Percentiles rank a stretch among this genome's conserved stretches.
phyloP scores from a whole-genome alignment of 2,113 vertebrate genomes.

The Apistogramma diplotaenia region DNA sequence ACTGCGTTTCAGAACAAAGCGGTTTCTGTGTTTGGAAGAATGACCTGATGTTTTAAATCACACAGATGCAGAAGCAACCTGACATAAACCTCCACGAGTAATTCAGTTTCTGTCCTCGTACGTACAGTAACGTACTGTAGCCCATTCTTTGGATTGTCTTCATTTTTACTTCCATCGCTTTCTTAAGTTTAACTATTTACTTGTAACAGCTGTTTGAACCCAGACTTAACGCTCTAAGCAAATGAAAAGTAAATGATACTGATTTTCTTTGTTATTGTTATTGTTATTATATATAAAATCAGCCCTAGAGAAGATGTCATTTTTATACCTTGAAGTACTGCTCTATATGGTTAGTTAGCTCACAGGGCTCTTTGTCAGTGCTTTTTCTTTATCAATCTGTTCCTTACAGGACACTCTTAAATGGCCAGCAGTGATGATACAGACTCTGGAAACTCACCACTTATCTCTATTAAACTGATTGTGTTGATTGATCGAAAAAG shows the following conservation, averaged over 20 bases:
- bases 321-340: background rate
- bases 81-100: background rate
- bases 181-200: background rate
- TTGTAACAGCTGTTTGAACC: background rate
- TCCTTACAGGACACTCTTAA: conserved; percentile 32
- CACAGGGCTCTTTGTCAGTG: background rate
- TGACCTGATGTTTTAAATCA: background rate
- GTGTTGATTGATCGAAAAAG: conserved; percentile 29
- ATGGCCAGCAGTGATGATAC: conserved; percentile 29
- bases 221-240: conserved; percentile 12
- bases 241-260: background rate
- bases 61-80: background rate
- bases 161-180: background rate
- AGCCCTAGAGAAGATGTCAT: background rate
- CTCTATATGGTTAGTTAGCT: background rate
- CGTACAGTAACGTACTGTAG: background rate
- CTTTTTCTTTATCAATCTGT: conserved; percentile 13
- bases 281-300: background rate
- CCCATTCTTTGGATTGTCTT: background rate
- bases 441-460: conserved; percentile 8
- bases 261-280: background rate
- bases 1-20: background rate
- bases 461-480: conserved; percentile 28
- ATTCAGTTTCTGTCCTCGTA: background rate
- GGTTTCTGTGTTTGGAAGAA: background rate